Base-by-base conservation (phyloP, 2,113 vertebrate species). In the Desmodus rotundus region DNA sequence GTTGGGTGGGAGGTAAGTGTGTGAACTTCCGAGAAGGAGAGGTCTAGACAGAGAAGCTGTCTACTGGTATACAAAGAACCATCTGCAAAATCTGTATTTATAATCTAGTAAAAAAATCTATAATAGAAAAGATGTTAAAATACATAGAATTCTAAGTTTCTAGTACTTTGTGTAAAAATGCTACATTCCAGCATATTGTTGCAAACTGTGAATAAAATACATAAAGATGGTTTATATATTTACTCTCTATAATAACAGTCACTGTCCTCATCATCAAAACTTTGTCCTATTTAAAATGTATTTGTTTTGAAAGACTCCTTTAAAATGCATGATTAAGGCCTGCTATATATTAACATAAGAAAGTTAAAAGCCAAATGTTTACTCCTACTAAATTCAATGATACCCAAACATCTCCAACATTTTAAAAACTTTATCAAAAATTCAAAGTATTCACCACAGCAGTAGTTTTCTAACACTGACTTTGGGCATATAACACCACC, bases 401-500 rank as follows among this genome's bases (percentile, higher is more conserved):
- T 67, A 83, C 14, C 20, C 8, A 95, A 89, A 63, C 16, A 68
- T 86, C 36, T 80, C 5, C 20, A 89, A 83, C 33, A 73, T 78
- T 86, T 94, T 76, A 70, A 85, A 9, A 83, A 31, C 11, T 63
- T 47, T 63, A 89, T 77, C 54, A 94, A 91, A 85, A 92, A 47
- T 95, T 78, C 61, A 50, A 95, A 87, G 73, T 84, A 78, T 19
- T 80, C 50, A 83, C 16, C 12, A 38, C 50, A 54, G 77, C 19
- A 92, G 74, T 70, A 63, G 70, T 45, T 86, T 65, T 92, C 16
- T 41, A 82, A 70, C 7, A 72, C 50, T 67, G 14, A 89, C 58
- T 78, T 80, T 74, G 20, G 87, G 93, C 98, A 97, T 19, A 90
- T 92, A 98, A 98, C 7, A 65, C 58, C 78, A 72, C 47, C 33